Conservation (phyloP, 2,888 invertebrate species). For the Andrena haemorrhoa region DNA sequence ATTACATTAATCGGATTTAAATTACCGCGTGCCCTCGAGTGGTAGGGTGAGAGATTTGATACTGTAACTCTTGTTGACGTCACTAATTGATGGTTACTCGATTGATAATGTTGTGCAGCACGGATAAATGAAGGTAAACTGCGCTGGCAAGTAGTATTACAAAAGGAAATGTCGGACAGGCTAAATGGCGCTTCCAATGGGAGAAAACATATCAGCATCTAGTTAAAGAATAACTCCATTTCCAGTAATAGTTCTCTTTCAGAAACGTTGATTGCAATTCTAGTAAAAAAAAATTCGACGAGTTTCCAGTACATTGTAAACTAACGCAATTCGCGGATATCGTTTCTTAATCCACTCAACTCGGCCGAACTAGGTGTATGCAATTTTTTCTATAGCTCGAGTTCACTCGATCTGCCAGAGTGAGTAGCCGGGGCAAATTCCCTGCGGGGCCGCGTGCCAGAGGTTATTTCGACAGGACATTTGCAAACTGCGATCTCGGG, state of each 20-base stretch:
- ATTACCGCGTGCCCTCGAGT: background rate
- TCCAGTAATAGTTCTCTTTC: background rate
- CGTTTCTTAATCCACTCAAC: conserved; percentile 21
- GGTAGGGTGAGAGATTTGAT: background rate
- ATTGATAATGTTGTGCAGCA: background rate
- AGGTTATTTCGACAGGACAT: conserved; percentile 58
- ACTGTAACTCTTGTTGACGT: background rate
- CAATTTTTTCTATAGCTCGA: conserved; percentile 49
- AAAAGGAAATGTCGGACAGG: background rate
- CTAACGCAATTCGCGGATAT: background rate
- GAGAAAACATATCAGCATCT: background rate
- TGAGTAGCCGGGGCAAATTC: conserved; percentile 42
- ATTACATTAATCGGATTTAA: conserved; percentile 16
- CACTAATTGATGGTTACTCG: background rate
- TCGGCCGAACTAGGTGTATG: background rate
- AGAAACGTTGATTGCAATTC: background rate
- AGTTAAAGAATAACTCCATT: background rate
- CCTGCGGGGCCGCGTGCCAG: conserved; percentile 39
- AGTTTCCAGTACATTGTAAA: background rate
- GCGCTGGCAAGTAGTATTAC: background rate
- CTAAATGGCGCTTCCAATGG: background rate
- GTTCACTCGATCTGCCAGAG: conserved; percentile 37
- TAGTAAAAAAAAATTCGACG: background rate
- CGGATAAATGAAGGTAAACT: background rate
- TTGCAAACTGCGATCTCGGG: conserved; percentile 56